Evolutionary conservation across 2,113 vertebrate genomes (phyloP).

Genomic region (Microtus ochrogaster): DNA sequence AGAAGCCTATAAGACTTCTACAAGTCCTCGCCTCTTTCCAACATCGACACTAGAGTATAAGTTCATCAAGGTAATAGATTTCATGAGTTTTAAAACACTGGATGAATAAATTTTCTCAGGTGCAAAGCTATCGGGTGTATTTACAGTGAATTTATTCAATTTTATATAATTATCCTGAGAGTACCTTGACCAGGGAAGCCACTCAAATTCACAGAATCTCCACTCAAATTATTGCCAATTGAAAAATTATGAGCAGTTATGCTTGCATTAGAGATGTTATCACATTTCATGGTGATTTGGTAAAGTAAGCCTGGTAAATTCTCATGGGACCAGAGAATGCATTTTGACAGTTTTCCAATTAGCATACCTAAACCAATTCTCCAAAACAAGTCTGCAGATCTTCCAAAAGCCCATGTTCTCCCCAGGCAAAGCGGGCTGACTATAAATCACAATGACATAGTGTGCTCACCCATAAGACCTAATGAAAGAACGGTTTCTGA

Average conservation of each 20-base stretch:
- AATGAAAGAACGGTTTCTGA: conserved; percentile 36
- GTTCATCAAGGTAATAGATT: background rate
- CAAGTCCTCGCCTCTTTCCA: background rate
- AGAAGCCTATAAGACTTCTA: background rate
- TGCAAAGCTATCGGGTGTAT: background rate
- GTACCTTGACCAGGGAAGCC: background rate
- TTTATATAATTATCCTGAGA: background rate
- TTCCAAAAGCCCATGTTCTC: conserved; percentile 55
- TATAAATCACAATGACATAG: conserved; percentile 71
- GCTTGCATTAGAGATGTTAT: conserved; percentile 26
- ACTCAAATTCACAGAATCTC: conserved; percentile 50
- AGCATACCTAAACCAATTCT: conserved; percentile 9
- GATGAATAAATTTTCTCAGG: background rate
- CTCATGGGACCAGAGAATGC: background rate
- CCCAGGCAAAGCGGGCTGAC: background rate
- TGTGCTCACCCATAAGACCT: conserved; percentile 65
- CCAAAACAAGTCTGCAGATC: conserved; percentile 16
- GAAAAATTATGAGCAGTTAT: conserved; percentile 53
- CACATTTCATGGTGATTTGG: conserved; percentile 44
- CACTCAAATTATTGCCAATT: conserved; percentile 58
- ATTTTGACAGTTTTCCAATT: conserved; percentile 70
- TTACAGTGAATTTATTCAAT: conserved; percentile 61
- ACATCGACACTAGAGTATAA: background rate
- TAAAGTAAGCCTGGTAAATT: background rate
- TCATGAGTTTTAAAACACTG: background rate